These are phyloP conservation scores for Epinotia ramella DNA, from an alignment of 2,888 invertebrate species.

Conservation along the genomic window DNA sequence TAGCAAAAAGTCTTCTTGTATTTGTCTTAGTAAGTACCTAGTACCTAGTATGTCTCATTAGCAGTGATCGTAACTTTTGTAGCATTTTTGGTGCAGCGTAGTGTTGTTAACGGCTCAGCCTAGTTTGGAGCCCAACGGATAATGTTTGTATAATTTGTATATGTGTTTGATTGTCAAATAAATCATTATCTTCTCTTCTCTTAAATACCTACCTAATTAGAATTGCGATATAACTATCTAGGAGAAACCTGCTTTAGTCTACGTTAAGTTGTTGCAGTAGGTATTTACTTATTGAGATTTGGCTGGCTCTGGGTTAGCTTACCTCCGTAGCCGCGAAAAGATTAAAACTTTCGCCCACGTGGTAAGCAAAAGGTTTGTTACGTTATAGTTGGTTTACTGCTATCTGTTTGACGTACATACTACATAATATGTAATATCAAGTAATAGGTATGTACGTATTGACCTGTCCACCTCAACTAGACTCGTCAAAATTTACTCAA, in stretches of 20 bases:
- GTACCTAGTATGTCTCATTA: not conserved
- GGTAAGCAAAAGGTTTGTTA: not conserved
- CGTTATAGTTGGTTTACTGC: not conserved
- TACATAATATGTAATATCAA: not conserved
- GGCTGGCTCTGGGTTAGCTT: not conserved
- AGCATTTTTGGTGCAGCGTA: no score
- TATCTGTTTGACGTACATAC: not conserved
- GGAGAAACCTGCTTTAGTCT: not conserved
- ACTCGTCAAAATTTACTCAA: not conserved
- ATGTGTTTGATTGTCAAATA: no score
- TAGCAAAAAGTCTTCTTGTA: not conserved
- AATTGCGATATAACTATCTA: not conserved
- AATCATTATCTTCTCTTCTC: no score
- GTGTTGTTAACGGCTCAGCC: no score
- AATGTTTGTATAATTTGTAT: no score
- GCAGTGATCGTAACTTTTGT: no score
- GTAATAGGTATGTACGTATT: not conserved
- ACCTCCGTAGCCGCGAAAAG: constrained; percentile 7
- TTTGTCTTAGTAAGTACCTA: no score
- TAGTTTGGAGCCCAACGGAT: no score
- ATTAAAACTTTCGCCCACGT: constrained; percentile 11
- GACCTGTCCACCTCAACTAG: not conserved
- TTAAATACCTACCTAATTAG: no score
- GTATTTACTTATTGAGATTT: no score
- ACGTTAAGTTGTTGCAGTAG: not conserved